phyloP scores from a whole-genome alignment of 2,888 invertebrate genomes.

The Eutolmus rufibarbis region DNA sequence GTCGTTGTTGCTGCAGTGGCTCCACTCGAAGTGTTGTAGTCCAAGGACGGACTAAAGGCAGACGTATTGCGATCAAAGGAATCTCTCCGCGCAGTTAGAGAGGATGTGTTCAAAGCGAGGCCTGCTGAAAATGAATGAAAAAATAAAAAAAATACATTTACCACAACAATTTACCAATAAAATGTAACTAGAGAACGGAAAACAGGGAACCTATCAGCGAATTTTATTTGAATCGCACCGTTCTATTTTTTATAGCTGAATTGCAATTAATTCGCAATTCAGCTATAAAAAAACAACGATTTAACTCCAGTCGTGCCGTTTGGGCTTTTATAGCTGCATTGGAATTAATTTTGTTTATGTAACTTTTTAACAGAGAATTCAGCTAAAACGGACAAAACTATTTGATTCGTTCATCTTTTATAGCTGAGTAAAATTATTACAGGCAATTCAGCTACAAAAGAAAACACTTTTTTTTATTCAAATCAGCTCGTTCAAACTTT shows the following conservation, averaged over 20 bases:
- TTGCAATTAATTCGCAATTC: neutral
- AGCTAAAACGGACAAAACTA: neutral
- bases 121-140: slow-evolving; percentile 58
- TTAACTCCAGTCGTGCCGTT: neutral
- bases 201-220: neutral
- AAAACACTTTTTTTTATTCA: neutral
- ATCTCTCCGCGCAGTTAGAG: slow-evolving; percentile 76
- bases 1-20: slow-evolving; percentile 59
- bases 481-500: neutral
- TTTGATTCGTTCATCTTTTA: neutral
- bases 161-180: neutral
- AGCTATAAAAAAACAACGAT: neutral
- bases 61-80: slow-evolving; percentile 81
- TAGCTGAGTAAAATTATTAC: neutral
- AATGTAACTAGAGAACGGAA: neutral
- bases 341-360: neutral
- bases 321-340: neutral
- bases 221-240: neutral
- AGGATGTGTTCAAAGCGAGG: slow-evolving; percentile 70
- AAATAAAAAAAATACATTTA: neutral
- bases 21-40: slow-evolving; percentile 67
- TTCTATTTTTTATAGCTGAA: neutral
- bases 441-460: neutral
- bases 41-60: slow-evolving; percentile 77
- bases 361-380: neutral